A percentile compares a stretch with the other conserved stretches of the same genome.
Conservation (phyloP, 2,888 invertebrate species). For the Rhyacophila evoluta region DNA sequence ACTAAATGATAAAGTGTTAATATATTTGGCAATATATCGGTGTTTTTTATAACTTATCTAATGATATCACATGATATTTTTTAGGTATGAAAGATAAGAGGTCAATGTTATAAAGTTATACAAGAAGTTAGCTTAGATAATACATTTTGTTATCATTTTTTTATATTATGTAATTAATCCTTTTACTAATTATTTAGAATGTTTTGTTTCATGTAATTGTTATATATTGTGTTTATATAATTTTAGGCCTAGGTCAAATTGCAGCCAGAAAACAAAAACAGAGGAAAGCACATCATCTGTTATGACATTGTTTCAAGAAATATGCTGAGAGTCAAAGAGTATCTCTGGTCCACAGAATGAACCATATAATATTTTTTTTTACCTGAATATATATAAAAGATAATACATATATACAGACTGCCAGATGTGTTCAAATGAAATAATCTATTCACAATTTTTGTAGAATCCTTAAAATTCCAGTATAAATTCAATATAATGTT, state of each 20-base stretch:
- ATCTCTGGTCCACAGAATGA: conserved; percentile 33
- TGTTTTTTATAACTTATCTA: not conserved
- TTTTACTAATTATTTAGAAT: not conserved
- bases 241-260: conserved; percentile 40
- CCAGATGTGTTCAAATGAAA: conserved; percentile 48
- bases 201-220: no score
- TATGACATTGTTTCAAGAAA: conserved; percentile 31
- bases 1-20: not conserved
- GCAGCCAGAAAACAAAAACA: conserved; percentile 26
- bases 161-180: not conserved
- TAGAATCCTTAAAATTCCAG: not conserved
- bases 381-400: conserved; percentile 5
- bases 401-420: conserved; percentile 37
- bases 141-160: no score
- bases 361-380: conserved; percentile 31
- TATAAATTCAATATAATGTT: conserved; percentile 1
- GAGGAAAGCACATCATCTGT: conserved; percentile 26
- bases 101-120: not conserved
- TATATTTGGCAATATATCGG: not conserved
- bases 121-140: not conserved
- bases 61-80: not conserved
- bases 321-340: conserved; percentile 48
- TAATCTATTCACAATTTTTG: conserved; percentile 34
- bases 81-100: not conserved
- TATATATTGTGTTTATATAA: not conserved